phyloP scores from a whole-genome alignment of 2,888 invertebrate genomes.

The Agrilus mali region DNA sequence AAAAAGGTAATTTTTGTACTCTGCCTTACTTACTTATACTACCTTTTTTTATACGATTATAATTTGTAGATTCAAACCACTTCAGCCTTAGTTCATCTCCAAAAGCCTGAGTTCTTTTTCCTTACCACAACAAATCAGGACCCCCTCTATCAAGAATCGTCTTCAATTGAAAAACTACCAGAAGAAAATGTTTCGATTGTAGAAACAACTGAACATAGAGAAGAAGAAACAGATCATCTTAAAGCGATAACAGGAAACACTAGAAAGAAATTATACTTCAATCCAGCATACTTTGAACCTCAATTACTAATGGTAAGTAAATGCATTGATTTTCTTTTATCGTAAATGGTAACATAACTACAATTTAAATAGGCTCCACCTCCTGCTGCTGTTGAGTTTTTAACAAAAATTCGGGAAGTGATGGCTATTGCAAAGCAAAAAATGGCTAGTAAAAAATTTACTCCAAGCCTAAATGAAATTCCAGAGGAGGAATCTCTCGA shows the following conservation, averaged over 20 bases:
- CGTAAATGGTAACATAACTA: not conserved
- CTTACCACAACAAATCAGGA: constrained; percentile 7
- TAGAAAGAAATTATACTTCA: constrained; percentile 73
- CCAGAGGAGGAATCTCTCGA: constrained; percentile 62
- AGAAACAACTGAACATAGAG: constrained; percentile 57
- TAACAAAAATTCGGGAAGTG: constrained; percentile 80
- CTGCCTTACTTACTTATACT: no score
- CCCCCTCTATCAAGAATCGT: constrained; percentile 22
- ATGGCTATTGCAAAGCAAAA: constrained; percentile 82
- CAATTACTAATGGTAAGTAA: constrained; percentile 63
- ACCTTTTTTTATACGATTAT: not conserved
- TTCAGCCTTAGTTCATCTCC: constrained; percentile 61
- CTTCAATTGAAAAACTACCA: constrained; percentile 56
- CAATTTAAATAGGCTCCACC: constrained; percentile 63
- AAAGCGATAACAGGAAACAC: constrained; percentile 55
- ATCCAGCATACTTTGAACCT: constrained; percentile 84
- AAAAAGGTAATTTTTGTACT: constrained; percentile 26
- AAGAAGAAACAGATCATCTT: constrained; percentile 51
- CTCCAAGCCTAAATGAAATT: constrained; percentile 65
- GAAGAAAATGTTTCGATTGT: constrained; percentile 78
- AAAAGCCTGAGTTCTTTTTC: constrained; percentile 14
- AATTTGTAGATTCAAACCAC: constrained; percentile 42
- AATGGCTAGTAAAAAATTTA: constrained; percentile 69
- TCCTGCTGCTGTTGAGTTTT: constrained; percentile 78
- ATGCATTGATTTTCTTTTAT: constrained; percentile 1